Evolutionary conservation across 2,797 vertebrate species (phyloP), one percentile per base, ranked within the genome.

Genomic region (Galaxias olidus): DNA sequence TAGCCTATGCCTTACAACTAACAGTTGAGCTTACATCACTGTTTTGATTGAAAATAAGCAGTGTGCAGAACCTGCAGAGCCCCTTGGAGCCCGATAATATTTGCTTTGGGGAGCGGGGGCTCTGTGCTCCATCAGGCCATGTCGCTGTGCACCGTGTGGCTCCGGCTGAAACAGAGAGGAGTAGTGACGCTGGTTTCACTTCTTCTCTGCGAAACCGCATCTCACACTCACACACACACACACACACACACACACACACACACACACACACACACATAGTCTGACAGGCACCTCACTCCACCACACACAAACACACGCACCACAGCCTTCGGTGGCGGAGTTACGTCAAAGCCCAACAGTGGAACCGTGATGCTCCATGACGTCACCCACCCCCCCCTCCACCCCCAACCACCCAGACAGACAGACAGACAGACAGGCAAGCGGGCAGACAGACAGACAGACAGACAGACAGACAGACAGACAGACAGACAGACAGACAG

Each of bases 341-440:
- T 40, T 56, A 73, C 75, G 74, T 87, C 61, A 81, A 77, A 75
- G 65, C 73, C 73, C 72, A 81, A 76, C 68, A 82, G 77, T 78
- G 83, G 86, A 90, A 90, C 85, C 88, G 86, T 75, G 71, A 59
- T 56, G 53, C 17, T 4, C 66, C 69, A 54, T 66, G 74, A 87
- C 86, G 82, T 89, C 86, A 90, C 65, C 55, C 75, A 63, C 82
- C 83, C 79, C 88, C 87, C 61, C 12, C 45, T 81, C 83, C 79
- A 89, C 87, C 61, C 12, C 45, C 9, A 9, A 12, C 59, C 19
- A 49, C 45, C 8, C 30, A 30, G 69, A 53, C 52, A 55, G 56
- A 56, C 40, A 50, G 54, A 63, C 3, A 14, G 55, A 49, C 49
- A 9, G 64, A 59, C 72, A 62, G 74, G 68, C 59, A 53, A 68